Percentiles rank a stretch among this genome's conserved stretches.
These are phyloP conservation scores for Cryptus viduatorius DNA, from an alignment of 2,888 invertebrate species.

Conservation along the genomic window DNA sequence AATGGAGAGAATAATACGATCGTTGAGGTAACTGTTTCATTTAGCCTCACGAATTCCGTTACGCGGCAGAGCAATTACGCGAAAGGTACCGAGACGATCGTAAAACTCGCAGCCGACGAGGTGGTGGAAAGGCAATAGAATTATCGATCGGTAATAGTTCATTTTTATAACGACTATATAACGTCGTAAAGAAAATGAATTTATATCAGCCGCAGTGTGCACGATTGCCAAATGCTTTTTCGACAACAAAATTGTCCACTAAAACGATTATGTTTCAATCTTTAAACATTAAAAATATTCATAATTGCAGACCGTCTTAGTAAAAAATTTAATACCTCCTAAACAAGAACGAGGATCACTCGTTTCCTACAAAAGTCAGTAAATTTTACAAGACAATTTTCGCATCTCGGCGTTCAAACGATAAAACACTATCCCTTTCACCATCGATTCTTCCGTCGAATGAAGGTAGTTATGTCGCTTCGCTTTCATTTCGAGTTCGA, in stretches of 20 bases:
- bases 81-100: slow-evolving; percentile 17
- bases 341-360: background rate
- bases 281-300: too few relatives aligned
- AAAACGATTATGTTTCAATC: slow-evolving; percentile 30
- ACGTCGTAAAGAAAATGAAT: slow-evolving; percentile 42
- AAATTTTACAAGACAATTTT: slow-evolving; percentile 14
- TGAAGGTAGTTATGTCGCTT: background rate
- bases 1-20: slow-evolving; percentile 16
- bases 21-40: slow-evolving; percentile 40
- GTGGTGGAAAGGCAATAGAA: background rate
- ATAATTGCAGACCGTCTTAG: background rate
- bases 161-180: slow-evolving; percentile 22
- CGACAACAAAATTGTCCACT: slow-evolving; percentile 37
- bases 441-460: background rate
- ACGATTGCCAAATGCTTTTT: background rate
- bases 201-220: background rate
- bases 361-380: slow-evolving; percentile 20
- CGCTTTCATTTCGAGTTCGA: too few relatives aligned
- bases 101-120: slow-evolving; percentile 23
- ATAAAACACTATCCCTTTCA: slow-evolving; percentile 47
- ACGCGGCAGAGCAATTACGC: slow-evolving; percentile 32
- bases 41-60: slow-evolving; percentile 19
- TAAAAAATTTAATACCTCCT: background rate
- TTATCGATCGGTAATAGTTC: slow-evolving; percentile 10
- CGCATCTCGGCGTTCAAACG: background rate